Conservation (phyloP, 92 coral and sea anemone genomes). For the Bergia puertoricense region DNA sequence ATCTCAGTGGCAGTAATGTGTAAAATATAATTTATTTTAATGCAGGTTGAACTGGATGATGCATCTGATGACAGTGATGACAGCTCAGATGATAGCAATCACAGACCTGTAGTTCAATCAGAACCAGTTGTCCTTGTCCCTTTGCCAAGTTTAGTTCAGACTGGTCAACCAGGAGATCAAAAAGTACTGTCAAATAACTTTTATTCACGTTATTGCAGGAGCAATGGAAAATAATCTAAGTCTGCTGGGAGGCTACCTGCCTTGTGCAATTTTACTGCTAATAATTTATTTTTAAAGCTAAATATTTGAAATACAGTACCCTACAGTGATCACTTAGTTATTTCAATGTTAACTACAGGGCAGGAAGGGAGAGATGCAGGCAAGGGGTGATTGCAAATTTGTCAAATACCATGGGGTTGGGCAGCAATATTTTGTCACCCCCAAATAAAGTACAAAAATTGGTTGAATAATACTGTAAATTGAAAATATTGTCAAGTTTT, state of each 20-base stretch:
- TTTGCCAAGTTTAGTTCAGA: neutral
- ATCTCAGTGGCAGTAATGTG: neutral
- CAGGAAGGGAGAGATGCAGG: neutral
- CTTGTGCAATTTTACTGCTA: too few species aligned
- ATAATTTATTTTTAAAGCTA: too few species aligned
- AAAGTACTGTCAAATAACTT: neutral
- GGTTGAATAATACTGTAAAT: too few species aligned
- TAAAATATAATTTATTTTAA: neutral
- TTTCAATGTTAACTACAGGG: too few species aligned
- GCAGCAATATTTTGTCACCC: too few species aligned
- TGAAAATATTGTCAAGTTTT: too few species aligned
- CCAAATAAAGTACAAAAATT: too few species aligned
- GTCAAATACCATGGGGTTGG: neutral
- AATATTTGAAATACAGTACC: too few species aligned
- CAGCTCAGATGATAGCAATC: slow-evolving; percentile 24
- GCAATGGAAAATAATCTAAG: too few species aligned
- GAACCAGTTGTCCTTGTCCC: neutral
- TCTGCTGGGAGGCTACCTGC: too few species aligned
- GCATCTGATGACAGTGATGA: slow-evolving; percentile 16
- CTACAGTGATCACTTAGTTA: too few species aligned
- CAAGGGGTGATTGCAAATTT: neutral
- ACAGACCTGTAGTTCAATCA: neutral
- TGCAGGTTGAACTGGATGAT: slow-evolving; percentile 21
- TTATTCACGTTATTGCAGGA: too few species aligned
- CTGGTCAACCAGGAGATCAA: neutral